phyloP scores from a whole-genome alignment of 1,140 invertebrate genomes.

The Ceratoteleas bidentatus region DNA sequence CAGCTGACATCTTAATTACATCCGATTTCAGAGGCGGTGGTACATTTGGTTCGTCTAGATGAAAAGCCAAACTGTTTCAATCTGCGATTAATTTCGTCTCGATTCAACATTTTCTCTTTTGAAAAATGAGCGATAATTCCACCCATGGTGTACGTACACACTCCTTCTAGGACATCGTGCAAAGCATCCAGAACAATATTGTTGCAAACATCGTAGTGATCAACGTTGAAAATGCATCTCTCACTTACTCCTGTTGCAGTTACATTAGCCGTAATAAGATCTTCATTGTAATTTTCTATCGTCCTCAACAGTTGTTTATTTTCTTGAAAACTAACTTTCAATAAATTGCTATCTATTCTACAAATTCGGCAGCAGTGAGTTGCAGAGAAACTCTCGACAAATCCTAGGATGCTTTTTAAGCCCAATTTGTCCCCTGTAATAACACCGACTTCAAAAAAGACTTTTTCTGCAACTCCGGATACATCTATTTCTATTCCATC shows the following conservation, averaged over 20 bases:
- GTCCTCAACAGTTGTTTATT: slow-evolving; percentile 22
- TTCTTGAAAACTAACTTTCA: slow-evolving; percentile 22
- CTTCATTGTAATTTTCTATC: slow-evolving; percentile 27
- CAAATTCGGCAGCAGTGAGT: slow-evolving; percentile 40
- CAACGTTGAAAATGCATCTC: slow-evolving; percentile 32
- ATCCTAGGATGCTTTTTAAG: slow-evolving; percentile 38
- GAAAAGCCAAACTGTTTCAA: slow-evolving; percentile 32
- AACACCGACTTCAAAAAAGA: slow-evolving; percentile 36
- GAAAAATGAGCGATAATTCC: slow-evolving; percentile 4
- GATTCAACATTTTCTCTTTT: slow-evolving; percentile 19
- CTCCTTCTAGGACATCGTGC: slow-evolving; percentile 42
- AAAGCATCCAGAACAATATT: slow-evolving; percentile 30
- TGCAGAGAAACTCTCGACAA: slow-evolving; percentile 37
- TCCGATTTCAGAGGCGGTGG: slow-evolving; percentile 27
- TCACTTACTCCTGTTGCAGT: slow-evolving; percentile 26
- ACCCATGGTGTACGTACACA: slow-evolving; percentile 12
- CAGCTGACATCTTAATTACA: slow-evolving; percentile 42
- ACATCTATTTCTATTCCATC: slow-evolving; percentile 26
- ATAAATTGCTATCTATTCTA: slow-evolving; percentile 18
- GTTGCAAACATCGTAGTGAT: slow-evolving; percentile 28
- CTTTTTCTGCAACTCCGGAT: background rate
- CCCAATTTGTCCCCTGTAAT: slow-evolving; percentile 50
- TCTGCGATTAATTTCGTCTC: slow-evolving; percentile 25
- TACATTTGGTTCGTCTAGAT: slow-evolving; percentile 17
- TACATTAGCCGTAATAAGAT: slow-evolving; percentile 9